phyloP scores from a whole-genome alignment of 2,797 vertebrate genomes.

The Stomatorhinus walkeri region DNA sequence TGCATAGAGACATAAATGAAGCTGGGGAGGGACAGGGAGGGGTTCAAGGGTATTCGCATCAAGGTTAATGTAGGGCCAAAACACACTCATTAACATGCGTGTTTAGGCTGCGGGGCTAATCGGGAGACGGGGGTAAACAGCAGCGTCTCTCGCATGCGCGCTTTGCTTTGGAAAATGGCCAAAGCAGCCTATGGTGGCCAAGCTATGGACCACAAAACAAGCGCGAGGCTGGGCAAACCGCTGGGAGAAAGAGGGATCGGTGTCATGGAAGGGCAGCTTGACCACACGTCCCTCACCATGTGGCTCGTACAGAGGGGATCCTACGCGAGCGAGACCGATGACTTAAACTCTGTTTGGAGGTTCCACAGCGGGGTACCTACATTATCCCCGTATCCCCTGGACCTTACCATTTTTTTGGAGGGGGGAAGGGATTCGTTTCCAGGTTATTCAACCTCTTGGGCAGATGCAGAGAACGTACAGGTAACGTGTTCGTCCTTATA shows the following conservation, averaged over 20 bases:
- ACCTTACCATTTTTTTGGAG: not conserved
- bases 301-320: not conserved
- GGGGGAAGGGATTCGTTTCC: not conserved
- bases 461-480: not conserved
- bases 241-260: not conserved
- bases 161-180: constrained; percentile 8
- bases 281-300: not conserved
- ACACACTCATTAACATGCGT: not conserved
- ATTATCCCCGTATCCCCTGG: not conserved
- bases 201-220: not conserved
- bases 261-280: not conserved
- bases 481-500: not conserved
- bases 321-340: not conserved
- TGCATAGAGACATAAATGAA: not conserved
- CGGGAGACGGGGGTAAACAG: not conserved
- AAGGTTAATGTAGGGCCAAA: not conserved
- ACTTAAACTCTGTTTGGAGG: not conserved
- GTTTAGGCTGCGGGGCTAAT: not conserved
- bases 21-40: not conserved
- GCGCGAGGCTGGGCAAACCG: not conserved
- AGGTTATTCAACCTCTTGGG: not conserved
- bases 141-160: not conserved
- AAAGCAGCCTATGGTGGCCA: not conserved
- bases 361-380: not conserved
- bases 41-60: not conserved